Base-by-base conservation (phyloP, 2,888 invertebrate species). In the Halocaridina rubra region DNA sequence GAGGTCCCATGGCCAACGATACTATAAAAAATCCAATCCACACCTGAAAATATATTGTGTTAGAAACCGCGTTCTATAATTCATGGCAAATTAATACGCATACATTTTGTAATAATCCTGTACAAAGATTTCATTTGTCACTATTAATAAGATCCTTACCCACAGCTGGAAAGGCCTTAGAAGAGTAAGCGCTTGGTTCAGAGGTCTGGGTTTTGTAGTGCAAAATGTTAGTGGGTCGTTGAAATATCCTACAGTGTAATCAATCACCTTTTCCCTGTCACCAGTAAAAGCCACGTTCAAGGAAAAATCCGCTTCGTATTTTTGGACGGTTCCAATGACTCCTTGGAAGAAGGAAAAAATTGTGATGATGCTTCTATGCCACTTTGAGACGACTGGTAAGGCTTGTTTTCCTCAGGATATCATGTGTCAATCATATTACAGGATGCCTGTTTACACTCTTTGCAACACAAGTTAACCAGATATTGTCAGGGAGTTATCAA, bases 221-320 rank as follows among this genome's bases (percentile, higher is more conserved):
- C 74, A 80, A 53, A 85, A 85, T 16, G 85, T 82, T n/a, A 85
- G 64, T 0, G 85, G 82, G 46, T 87, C 85, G 57, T 76, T 71
- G 77, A 74, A 79, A 64, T 87, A 87, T 3, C 85, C 87, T 13
- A 85, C 33, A 2, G 87, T 87, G 80, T 84, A 85, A 82, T 87
- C 87, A 13, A 85, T 75, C 10, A 77, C 81, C 19, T 64, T 53
- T 32, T 76, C 85, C 10, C 87, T 16, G 24, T 87, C 81, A 0
- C 79, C 85, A 5, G 87, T 87, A 57, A 87, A 74, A 53, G 81
- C 69, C 46, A 87, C 80, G 80, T 87, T 85, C 53, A 85, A 69
- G 64, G 85, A 85, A 76, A 87, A 87, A 76, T 87, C 87, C 3
- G 87, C 87, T 29, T 77, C 82, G 33, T 71, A 76, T 7, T 75